Conservation (phyloP, 2,888 invertebrate species). For the Julus scandinavius region DNA sequence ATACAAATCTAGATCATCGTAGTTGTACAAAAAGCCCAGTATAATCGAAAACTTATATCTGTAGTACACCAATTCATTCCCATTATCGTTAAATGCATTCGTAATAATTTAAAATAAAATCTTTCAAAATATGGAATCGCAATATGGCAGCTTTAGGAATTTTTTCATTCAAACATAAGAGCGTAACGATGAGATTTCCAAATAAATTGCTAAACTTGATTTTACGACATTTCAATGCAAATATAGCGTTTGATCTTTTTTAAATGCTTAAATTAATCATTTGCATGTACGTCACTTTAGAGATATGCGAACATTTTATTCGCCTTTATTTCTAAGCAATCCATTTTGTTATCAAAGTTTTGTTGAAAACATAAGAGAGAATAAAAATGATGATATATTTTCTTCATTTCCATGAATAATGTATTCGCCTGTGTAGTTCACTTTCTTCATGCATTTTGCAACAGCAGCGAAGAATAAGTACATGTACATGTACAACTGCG, state of each 20-base stretch:
- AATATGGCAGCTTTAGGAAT: neutral
- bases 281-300: neutral
- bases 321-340: neutral
- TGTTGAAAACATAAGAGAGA: neutral
- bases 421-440: neutral
- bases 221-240: neutral
- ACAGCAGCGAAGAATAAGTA: neutral
- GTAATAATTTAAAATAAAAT: no score
- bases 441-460: neutral
- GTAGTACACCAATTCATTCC: no score
- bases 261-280: neutral
- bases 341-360: neutral
- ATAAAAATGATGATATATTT: neutral
- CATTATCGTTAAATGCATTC: no score
- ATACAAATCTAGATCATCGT: no score
- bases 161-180: neutral
- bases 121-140: no score
- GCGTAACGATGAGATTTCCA: neutral
- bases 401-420: slow-evolving; percentile 17
- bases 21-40: no score
- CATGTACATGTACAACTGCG: neutral
- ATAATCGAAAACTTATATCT: no score
- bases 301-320: neutral
- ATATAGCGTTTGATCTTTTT: neutral
- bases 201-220: no score